phyloP scores from a whole-genome alignment of 2,113 vertebrate species.

The Gavia stellata region DNA sequence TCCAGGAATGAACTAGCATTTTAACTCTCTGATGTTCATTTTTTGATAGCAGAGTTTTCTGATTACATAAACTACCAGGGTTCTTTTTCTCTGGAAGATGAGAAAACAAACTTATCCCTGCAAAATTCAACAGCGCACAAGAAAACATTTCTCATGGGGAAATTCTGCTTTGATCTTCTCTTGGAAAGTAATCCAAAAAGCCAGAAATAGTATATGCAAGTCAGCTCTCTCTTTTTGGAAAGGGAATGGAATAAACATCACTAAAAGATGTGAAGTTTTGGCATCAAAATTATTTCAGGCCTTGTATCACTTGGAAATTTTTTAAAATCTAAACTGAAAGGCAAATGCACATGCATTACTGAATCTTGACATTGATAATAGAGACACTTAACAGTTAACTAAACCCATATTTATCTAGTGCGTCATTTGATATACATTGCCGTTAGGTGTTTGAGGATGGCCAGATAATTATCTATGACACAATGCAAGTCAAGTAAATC shows the following conservation, averaged over 20 bases:
- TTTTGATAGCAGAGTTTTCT: neutral
- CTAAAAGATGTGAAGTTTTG: neutral
- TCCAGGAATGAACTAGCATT: neutral
- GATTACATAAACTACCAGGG: neutral
- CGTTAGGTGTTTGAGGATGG: neutral
- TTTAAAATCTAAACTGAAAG: neutral
- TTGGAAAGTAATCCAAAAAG: neutral
- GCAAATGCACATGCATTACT: neutral
- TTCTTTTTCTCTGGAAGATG: neutral
- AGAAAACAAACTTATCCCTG: neutral
- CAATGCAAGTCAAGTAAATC: too few species aligned
- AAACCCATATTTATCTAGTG: neutral
- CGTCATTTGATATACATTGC: fast-evolving
- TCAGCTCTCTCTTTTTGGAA: neutral
- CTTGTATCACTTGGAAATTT: neutral
- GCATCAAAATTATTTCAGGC: neutral
- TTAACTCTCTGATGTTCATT: neutral
- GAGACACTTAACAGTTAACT: neutral
- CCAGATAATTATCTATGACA: neutral
- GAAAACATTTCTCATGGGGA: neutral
- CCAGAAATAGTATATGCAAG: neutral
- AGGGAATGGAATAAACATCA: neutral
- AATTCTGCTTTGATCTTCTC: neutral
- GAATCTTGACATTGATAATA: neutral
- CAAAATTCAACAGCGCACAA: neutral